phyloP scores from a whole-genome alignment of 2,113 vertebrate species.

The Elachura formosa region DNA sequence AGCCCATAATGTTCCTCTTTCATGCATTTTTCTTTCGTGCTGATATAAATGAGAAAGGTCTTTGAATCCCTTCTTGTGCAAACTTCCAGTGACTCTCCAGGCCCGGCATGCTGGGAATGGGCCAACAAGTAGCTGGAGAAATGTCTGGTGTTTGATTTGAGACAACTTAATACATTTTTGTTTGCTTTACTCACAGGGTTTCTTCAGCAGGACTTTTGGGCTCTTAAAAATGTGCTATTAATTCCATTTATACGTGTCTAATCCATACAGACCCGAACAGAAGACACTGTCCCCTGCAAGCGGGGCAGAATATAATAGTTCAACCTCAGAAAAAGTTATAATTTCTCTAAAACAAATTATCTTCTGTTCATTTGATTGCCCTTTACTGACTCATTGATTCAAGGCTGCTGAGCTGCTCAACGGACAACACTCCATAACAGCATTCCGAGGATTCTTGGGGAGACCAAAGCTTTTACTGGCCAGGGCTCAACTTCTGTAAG shows the following conservation, averaged over 20 bases:
- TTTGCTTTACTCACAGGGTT: neutral
- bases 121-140: conserved; percentile 24
- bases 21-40: neutral
- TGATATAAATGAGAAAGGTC: neutral
- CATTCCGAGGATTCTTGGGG: conserved; percentile 59
- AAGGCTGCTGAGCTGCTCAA: neutral
- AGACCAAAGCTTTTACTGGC: conserved; percentile 60
- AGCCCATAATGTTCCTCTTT: neutral
- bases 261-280: neutral
- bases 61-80: neutral
- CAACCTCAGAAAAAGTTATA: neutral
- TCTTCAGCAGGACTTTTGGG: neutral
- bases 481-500: neutral
- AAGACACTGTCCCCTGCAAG: neutral
- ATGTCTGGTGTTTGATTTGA: neutral
- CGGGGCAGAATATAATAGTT: neutral
- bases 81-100: neutral
- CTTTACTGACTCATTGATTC: neutral
- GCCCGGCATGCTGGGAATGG: neutral
- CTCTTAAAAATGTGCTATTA: neutral
- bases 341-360: conserved; percentile 15
- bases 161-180: neutral
- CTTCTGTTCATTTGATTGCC: neutral
- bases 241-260: neutral
- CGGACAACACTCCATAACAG: neutral